Evolutionary conservation across 2,113 vertebrate species (phyloP), one percentile per base, ranked within the genome.

Genomic region (Podocnemis expansa): DNA sequence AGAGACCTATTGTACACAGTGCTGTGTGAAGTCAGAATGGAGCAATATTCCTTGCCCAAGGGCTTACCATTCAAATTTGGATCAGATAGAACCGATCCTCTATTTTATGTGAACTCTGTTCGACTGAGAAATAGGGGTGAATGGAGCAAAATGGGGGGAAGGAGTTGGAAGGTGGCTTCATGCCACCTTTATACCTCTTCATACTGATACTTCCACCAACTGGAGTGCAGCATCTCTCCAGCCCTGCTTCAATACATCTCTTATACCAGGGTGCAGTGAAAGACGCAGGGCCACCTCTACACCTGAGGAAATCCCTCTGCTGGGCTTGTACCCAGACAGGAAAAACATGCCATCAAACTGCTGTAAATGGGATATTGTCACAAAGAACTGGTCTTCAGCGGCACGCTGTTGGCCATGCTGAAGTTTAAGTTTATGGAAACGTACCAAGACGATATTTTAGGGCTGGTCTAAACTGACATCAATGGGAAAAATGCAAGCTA

Each of bases 141-240:
- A 60, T 13, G 12, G 90, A 83, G 89, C 93, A 82, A 96, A 85
- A 87, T 78, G 78, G 93, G 86, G 55, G 54, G 54, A 90, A 2
- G 60, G 79, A 78, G 55, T 81, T 94, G 85, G 22, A 75, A 91
- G 54, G 45, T 1, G 54, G 63, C 90, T 82, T 87, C 47, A 93
- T 49, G 56, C 55, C 84, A 90, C 94, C 91, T 22, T 91, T 41
- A 47, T 85, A 80, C 6, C 47, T 88, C 90, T 12, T 56, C 78
- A 3, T 52, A 91, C 56, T 90, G 84, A 16, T 60, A 75, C 54
- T 6, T 55, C 55, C 1, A 91, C 95, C 96, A 95, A 87, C 93
- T 95, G 96, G 96, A 96, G 85, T 0, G 3, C 78, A 67, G 45
- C 13, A 19, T 17, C 34, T 2, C 47, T 84, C 51, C 1, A 0